Conservation (phyloP, 2,888 invertebrate genomes). For the Drosophila formosana region DNA sequence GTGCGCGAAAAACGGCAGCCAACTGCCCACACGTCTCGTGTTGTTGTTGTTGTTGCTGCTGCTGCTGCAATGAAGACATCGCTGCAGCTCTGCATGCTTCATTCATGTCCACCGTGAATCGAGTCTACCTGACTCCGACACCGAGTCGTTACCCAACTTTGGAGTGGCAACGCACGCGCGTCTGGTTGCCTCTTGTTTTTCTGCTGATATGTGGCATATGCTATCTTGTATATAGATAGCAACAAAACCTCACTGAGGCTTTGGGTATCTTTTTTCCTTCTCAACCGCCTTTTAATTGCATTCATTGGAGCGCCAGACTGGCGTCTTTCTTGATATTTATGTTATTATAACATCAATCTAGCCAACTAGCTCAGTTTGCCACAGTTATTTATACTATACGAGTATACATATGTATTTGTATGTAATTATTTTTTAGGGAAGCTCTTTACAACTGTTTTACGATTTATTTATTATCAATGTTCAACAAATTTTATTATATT, state of each 20-base stretch:
- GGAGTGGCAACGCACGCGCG: conserved; percentile 33
- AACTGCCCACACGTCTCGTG: conserved; percentile 67
- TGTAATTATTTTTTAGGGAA: not conserved
- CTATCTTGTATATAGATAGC: conserved; percentile 11
- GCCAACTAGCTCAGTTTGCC: not conserved
- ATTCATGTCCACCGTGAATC: conserved; percentile 55
- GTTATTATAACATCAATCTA: not conserved
- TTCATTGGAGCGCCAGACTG: not conserved
- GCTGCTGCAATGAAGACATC: conserved; percentile 60
- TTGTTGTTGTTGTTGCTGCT: conserved; percentile 20
- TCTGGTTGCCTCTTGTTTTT: conserved; percentile 17
- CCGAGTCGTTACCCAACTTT: conserved; percentile 26
- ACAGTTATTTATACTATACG: not conserved
- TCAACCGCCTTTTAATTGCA: conserved; percentile 2
- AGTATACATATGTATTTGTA: too few relatives aligned
- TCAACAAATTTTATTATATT: too few relatives aligned
- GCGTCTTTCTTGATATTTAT: not conserved
- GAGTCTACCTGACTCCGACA: conserved; percentile 31
- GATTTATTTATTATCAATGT: not conserved
- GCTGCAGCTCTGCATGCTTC: conserved; percentile 36
- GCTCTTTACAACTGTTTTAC: not conserved
- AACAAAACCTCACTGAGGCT: conserved; percentile 4
- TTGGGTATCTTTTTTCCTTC: not conserved
- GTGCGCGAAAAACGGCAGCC: conserved; percentile 71
- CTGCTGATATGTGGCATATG: conserved; percentile 12